Evolutionary conservation across 2,113 vertebrate genomes (phyloP), one percentile per base, ranked within the genome.

Genomic region (Pterocles gutturalis): DNA sequence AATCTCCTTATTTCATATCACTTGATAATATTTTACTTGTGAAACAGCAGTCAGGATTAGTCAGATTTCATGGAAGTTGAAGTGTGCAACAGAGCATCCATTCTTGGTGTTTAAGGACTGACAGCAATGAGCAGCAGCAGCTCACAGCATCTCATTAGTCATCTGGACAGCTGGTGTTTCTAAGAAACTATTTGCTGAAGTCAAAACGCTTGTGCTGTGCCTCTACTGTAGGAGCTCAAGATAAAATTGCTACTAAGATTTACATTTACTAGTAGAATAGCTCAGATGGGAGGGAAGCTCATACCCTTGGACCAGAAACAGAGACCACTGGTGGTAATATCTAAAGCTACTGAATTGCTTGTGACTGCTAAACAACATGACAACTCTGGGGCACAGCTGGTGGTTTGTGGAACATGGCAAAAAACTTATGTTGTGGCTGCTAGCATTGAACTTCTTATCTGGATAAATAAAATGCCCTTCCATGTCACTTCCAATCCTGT

Each of bases 391-490:
- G 10, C 89, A 95, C 95, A 97, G 95, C 95, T 97, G 96, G 93
- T 97, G 31, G 51, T 89, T 94, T 72, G 41, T 62, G 61, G 61
- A 94, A 88, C 49, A 70, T 77, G 87, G 93, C 94, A 96, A 91
- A 97, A 89, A 92, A 69, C 96, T 95, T 94, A 78, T 90, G 85
- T 82, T 95, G 91, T 97, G 81, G 85, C 95, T 96, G 94, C 93
- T 72, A 92, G 96, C 91, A 61, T 34, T 8, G 8, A 66, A 26
- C 48, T 79, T 83, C 46, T 86, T 85, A 38, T 60, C 53, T 3
- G 5, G 36, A 75, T 87, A 88, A 96, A 96, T 90, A 96, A 85
- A 85, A 93, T 94, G 93, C 28, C 96, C 91, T 97, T 96, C 92
- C 33, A 33, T 61, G 83, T 96, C 93, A 61, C 79, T 94, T 95